Percentiles rank a stretch among this genome's conserved stretches.
phyloP scores from a whole-genome alignment of 2,888 invertebrate species.

The Thysanoteuthis rhombus region DNA sequence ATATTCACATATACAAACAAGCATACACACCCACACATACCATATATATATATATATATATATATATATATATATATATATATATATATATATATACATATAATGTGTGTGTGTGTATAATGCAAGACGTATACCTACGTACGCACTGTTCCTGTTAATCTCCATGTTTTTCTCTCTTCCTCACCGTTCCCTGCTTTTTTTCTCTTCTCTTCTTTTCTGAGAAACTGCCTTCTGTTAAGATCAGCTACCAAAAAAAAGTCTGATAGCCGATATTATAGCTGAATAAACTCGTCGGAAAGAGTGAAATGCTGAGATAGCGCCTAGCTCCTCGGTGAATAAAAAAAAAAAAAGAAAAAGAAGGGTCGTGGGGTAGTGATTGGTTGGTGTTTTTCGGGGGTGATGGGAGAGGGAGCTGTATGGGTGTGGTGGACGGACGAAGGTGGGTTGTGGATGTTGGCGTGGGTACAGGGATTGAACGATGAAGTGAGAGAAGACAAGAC shows the following conservation, averaged over 20 bases:
- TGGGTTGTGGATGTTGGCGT: not conserved
- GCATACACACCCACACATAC: not conserved
- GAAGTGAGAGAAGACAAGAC: not conserved
- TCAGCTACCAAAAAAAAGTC: not conserved
- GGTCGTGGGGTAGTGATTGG: not conserved
- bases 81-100: not conserved
- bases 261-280: not conserved
- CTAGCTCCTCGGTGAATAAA: not conserved
- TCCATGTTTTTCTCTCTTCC: not conserved
- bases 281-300: not conserved
- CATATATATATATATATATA: not conserved
- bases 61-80: no score
- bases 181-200: fast-evolving
- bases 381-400: not conserved
- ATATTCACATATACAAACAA: not conserved
- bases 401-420: not conserved
- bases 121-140: not conserved
- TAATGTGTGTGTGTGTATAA: not conserved
- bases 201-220: not conserved
- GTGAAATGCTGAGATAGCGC: not conserved
- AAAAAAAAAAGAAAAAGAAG: not conserved
- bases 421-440: not conserved
- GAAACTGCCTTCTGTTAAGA: not conserved
- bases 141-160: not conserved
- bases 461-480: no score